Evolutionary conservation across 2,113 vertebrate species (phyloP).

Genomic region (Syrmaticus mikado): DNA sequence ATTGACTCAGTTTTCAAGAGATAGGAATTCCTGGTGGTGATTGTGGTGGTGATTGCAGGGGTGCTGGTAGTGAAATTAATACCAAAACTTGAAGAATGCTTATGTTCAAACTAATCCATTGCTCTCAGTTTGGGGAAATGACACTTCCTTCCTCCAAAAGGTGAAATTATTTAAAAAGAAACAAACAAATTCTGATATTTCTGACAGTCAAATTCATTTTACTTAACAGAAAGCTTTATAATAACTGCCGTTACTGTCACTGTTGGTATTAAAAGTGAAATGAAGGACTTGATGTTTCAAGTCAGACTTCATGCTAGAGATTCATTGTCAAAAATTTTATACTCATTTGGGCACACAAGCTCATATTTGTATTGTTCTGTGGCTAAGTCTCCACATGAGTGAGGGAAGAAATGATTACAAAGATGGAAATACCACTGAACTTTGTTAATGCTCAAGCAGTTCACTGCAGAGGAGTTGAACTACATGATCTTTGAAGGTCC

Average conservation of each 20-base stretch:
- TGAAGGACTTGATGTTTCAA: background rate
- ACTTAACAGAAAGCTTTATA: background rate
- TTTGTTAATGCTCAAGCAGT: slow-evolving; percentile 43
- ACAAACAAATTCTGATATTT: background rate
- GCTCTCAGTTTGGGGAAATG: background rate
- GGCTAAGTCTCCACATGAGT: background rate
- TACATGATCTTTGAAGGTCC: no score
- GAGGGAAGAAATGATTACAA: slow-evolving; percentile 55
- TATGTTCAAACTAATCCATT: background rate
- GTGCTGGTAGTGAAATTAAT: background rate
- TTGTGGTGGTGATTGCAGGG: no score
- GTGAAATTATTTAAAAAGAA: background rate
- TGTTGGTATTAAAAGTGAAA: background rate
- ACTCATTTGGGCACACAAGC: background rate
- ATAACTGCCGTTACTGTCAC: background rate
- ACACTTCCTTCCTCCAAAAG: background rate
- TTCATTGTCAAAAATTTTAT: background rate
- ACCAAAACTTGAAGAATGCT: background rate
- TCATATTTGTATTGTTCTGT: slow-evolving; percentile 53
- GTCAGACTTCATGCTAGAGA: background rate
- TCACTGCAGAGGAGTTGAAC: background rate
- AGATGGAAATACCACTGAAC: slow-evolving; percentile 55
- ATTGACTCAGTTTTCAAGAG: background rate
- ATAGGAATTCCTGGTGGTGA: background rate
- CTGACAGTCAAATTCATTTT: background rate